Conservation (phyloP, 2,113 vertebrate genomes). For the Sterna hirundo region DNA sequence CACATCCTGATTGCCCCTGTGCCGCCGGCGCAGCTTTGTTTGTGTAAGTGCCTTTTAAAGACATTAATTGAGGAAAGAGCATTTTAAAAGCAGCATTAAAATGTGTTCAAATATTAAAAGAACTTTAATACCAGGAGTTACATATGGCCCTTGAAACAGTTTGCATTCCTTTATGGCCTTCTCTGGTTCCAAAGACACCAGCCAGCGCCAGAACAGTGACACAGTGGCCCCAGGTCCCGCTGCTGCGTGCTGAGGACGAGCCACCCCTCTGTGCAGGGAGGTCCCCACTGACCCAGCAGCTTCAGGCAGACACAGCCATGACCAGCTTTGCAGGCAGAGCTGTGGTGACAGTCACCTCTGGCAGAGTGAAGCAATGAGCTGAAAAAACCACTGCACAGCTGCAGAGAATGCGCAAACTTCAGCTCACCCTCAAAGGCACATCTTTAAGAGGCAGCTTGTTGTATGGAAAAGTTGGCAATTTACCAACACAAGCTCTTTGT, state of each 20-base stretch:
- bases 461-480: background rate
- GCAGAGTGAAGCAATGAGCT: background rate
- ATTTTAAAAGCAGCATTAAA: conserved; percentile 19
- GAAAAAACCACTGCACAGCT: background rate
- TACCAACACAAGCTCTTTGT: background rate
- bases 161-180: background rate
- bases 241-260: accelerated
- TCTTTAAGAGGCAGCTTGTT: background rate
- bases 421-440: background rate
- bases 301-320: background rate
- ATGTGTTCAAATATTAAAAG: background rate
- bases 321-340: background rate
- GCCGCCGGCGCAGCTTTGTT: background rate
- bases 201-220: accelerated
- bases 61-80: background rate
- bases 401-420: background rate
- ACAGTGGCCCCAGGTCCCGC: background rate
- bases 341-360: background rate
- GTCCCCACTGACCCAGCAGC: background rate
- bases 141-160: background rate
- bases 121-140: background rate
- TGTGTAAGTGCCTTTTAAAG: background rate
- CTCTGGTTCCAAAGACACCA: background rate
- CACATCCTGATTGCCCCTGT: background rate
- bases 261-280: background rate